These are phyloP conservation scores for Palythoa heliodiscus DNA, from an alignment of 92 coral and sea anemone genomes.

Conservation along the genomic window DNA sequence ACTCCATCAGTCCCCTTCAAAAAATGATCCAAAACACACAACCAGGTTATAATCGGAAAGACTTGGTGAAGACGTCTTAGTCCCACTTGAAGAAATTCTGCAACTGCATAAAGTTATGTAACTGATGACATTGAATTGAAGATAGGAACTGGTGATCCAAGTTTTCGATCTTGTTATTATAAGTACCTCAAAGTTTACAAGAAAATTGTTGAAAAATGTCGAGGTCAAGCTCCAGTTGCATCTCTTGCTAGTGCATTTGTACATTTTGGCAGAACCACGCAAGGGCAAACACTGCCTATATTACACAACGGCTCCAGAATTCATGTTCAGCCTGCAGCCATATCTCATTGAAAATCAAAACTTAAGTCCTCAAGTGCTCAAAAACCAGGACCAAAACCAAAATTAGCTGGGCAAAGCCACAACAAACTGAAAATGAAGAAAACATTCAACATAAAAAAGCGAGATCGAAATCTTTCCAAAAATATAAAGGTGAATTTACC, in stretches of 20 bases:
- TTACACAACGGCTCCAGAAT: background rate
- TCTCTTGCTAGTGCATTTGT: slow-evolving; percentile 56
- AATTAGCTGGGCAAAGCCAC: background rate
- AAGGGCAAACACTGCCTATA: background rate
- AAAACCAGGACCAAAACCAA: background rate
- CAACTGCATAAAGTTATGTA: background rate
- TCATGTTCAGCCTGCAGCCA: background rate
- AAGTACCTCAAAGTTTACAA: background rate
- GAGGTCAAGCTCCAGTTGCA: slow-evolving; percentile 63
- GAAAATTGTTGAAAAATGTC: slow-evolving; percentile 42
- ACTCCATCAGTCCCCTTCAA: no score
- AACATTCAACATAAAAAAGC: background rate
- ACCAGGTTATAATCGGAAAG: no score
- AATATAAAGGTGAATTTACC: background rate
- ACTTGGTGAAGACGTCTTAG: no score
- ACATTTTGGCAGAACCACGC: slow-evolving; percentile 38
- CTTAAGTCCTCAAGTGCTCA: background rate
- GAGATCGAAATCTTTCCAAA: background rate
- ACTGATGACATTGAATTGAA: background rate
- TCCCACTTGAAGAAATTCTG: slow-evolving; percentile 13
- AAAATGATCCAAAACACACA: no score
- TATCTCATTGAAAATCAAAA: background rate
- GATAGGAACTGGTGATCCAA: background rate
- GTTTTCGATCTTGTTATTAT: background rate
- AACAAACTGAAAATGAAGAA: background rate